Conservation (phyloP, 2,113 vertebrate genomes). For the Mandrillus leucophaeus region DNA sequence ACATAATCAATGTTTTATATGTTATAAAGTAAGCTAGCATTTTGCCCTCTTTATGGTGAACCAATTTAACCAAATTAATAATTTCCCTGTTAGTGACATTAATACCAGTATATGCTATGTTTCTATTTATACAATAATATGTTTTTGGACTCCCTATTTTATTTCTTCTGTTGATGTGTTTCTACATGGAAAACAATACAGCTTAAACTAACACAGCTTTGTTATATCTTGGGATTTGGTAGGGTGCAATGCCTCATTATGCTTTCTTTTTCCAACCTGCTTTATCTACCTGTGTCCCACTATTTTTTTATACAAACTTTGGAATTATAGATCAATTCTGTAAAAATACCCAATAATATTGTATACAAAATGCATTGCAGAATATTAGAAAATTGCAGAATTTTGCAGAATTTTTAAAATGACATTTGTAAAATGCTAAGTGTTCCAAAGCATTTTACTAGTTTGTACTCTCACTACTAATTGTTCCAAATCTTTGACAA, state of each 20-base stretch:
- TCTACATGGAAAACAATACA: not conserved
- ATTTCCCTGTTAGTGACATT: not conserved
- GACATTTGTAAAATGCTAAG: not conserved
- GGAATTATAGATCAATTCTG: not conserved
- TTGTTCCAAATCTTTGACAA: not conserved
- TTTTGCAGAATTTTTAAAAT: not conserved
- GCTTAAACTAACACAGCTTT: not conserved
- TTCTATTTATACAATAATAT: not conserved
- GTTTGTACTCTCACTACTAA: not conserved
- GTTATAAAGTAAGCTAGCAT: not conserved
- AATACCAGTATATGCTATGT: not conserved
- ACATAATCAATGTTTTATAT: not conserved
- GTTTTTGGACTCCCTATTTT: not conserved
- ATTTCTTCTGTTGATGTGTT: not conserved
- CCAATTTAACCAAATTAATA: not conserved
- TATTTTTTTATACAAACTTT: not conserved
- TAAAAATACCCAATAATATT: not conserved
- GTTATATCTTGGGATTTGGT: not conserved
- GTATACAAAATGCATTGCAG: not conserved
- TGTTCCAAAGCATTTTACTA: not conserved
- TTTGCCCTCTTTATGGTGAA: not conserved
- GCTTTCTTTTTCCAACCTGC: not conserved
- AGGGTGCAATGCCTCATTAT: not conserved
- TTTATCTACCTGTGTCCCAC: not conserved
- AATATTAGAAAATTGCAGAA: not conserved